These are phyloP conservation scores for Apamea epomidion DNA, from an alignment of 2,888 invertebrate species.

Conservation along the genomic window DNA sequence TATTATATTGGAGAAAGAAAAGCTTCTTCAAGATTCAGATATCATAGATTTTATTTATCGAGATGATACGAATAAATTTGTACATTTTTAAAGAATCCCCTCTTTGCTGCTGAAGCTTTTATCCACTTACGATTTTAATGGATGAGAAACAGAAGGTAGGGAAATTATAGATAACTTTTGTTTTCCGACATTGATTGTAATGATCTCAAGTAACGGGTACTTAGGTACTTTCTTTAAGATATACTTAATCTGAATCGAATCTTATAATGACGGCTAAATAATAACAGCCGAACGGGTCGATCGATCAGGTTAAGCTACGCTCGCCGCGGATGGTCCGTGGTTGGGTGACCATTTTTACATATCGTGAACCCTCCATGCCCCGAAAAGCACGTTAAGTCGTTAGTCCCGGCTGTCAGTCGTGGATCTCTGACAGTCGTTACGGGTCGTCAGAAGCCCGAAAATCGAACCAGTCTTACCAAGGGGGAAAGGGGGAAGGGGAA, in stretches of 20 bases:
- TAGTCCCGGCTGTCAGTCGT: too few relatives aligned
- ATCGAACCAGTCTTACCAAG: too few relatives aligned
- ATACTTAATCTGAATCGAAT: neutral
- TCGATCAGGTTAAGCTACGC: too few relatives aligned
- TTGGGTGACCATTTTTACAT: too few relatives aligned
- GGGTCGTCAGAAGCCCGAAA: too few relatives aligned
- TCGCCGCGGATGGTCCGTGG: too few relatives aligned
- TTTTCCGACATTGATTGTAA: slow-evolving; percentile 34
- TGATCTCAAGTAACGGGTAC: slow-evolving; percentile 3
- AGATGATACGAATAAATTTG: slow-evolving; percentile 29
- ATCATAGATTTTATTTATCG: slow-evolving; percentile 8
- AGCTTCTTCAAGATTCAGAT: slow-evolving; percentile 3
- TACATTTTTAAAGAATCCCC: slow-evolving; percentile 39
- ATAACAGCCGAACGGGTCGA: too few relatives aligned
- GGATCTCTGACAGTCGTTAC: too few relatives aligned
- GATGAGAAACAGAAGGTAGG: slow-evolving; percentile 41
- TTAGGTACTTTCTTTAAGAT: neutral
- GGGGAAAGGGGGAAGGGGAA: too few relatives aligned
- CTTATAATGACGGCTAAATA: neutral
- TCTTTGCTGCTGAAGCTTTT: slow-evolving; percentile 38
- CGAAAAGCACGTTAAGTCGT: too few relatives aligned
- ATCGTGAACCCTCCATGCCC: too few relatives aligned
- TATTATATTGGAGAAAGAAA: slow-evolving; percentile 23
- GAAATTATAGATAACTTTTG: slow-evolving; percentile 25
- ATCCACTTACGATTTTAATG: slow-evolving; percentile 48